phyloP scores from a whole-genome alignment of 2,797 vertebrate species.

The Miichthys miiuy region DNA sequence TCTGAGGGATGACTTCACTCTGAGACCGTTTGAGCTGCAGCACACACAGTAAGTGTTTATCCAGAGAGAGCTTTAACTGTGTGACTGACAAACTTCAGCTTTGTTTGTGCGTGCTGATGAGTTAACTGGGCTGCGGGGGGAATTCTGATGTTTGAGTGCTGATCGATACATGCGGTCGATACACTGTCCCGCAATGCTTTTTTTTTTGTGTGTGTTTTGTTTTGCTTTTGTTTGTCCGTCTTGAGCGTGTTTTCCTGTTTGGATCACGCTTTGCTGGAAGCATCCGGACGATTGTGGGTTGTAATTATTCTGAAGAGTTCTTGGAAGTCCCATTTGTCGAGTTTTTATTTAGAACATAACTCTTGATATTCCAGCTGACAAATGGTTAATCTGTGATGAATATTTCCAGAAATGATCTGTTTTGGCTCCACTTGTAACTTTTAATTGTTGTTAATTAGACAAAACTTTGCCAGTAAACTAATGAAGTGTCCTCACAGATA shows the following conservation, averaged over 20 bases:
- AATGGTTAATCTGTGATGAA: no score
- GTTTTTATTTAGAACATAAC: neutral
- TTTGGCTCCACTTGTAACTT: neutral
- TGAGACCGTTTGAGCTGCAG: slow-evolving; percentile 71
- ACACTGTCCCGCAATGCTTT: neutral
- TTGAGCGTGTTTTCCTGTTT: neutral
- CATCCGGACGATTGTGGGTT: slow-evolving; percentile 15
- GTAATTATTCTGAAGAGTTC: neutral
- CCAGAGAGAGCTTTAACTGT: neutral
- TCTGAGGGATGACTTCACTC: slow-evolving; percentile 73
- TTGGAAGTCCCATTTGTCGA: neutral
- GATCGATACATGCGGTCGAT: slow-evolving; percentile 58
- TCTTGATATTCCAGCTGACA: neutral
- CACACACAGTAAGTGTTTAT: slow-evolving; percentile 63
- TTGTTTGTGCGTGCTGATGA: neutral
- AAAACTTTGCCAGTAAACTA: slow-evolving; percentile 1
- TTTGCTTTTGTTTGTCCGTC: slow-evolving; percentile 18
- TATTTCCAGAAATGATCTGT: neutral
- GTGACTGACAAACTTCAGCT: slow-evolving; percentile 8
- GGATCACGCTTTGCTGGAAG: neutral
- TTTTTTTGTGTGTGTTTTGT: no score
- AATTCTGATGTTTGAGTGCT: slow-evolving; percentile 16
- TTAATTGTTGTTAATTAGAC: neutral
- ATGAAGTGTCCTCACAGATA: slow-evolving; percentile 6
- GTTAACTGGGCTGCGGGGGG: neutral